Percentiles rank a stretch among this genome's conserved stretches.
Conservation (phyloP, 2,113 vertebrate species). For the Melanerpes formicivorus region DNA sequence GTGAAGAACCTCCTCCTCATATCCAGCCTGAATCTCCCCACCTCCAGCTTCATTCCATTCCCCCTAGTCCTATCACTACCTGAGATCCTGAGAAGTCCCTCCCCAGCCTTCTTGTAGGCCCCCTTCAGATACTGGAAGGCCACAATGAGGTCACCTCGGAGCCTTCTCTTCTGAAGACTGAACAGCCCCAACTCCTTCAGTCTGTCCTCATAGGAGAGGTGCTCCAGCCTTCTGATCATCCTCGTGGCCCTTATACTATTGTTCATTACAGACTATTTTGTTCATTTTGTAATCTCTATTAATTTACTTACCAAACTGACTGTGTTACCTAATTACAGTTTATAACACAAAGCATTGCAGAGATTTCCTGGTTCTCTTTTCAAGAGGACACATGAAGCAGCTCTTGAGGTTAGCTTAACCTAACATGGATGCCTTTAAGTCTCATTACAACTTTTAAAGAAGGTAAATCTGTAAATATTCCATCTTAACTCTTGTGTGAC, state of each 20-base stretch:
- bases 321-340: background rate
- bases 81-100: too few species aligned
- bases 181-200: too few species aligned
- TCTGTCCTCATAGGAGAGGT: too few species aligned
- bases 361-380: background rate
- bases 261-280: background rate
- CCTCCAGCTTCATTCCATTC: too few species aligned
- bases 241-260: background rate
- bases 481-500: background rate
- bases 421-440: background rate
- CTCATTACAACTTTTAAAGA: background rate
- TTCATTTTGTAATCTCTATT: background rate
- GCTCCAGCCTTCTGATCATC: too few species aligned
- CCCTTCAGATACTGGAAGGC: too few species aligned
- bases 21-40: too few species aligned
- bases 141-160: too few species aligned
- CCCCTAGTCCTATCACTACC: too few species aligned
- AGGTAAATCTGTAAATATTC: background rate
- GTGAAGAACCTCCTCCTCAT: too few species aligned
- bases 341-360: background rate
- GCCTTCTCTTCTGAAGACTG: too few species aligned
- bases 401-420: background rate
- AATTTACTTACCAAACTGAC: slow-evolving; percentile 26
- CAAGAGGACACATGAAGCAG: background rate
- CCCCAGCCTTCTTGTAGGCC: too few species aligned